A percentile compares a stretch with the other conserved stretches of the same genome.
phyloP scores from a whole-genome alignment of 2,797 vertebrate genomes.

The Coreius guichenoti region DNA sequence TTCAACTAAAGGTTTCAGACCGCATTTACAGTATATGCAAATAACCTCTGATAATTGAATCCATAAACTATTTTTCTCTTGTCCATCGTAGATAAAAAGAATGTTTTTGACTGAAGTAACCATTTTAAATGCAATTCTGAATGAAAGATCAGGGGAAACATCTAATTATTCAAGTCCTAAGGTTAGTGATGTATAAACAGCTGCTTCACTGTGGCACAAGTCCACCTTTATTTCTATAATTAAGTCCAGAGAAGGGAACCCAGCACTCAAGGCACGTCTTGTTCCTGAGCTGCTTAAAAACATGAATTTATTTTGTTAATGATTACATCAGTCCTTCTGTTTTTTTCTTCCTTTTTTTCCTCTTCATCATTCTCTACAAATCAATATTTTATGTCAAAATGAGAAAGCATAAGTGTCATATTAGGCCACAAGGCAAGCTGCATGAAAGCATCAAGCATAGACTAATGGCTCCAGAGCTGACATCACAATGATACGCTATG shows the following conservation, averaged over 20 bases:
- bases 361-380: neutral
- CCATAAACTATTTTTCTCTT: neutral
- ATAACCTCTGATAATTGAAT: neutral
- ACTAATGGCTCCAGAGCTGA: constrained; percentile 35
- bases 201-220: constrained; percentile 8
- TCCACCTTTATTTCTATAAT: constrained; percentile 32
- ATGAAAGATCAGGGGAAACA: neutral
- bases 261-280: neutral
- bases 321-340: neutral
- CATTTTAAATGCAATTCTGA: neutral
- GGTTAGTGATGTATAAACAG: neutral
- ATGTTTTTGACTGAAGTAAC: neutral
- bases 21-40: neutral
- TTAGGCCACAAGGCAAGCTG: constrained; percentile 3
- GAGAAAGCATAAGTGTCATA: constrained; percentile 1
- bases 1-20: neutral
- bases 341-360: neutral
- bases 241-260: neutral
- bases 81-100: too few species aligned
- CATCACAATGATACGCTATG: constrained; percentile 45
- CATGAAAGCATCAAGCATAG: constrained; percentile 9
- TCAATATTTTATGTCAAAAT: constrained; percentile 12
- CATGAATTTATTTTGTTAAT: neutral
- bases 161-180: neutral
- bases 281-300: neutral